Evolutionary conservation across 2,888 invertebrate species (phyloP).

Genomic region (Caenorhabditis sp.): DNA sequence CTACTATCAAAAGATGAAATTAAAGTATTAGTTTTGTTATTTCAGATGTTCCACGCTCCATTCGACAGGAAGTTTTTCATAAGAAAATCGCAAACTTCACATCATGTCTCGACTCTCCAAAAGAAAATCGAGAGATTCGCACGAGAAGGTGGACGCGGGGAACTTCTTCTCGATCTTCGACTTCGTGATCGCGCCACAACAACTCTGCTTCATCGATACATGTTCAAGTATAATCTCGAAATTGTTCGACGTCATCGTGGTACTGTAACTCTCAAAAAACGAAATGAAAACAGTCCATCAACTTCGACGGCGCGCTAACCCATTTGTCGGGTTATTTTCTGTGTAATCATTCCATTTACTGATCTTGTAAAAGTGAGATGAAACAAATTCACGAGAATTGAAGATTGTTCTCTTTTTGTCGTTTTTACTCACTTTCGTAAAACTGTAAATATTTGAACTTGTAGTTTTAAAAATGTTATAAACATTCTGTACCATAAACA

Average conservation of each 20-base stretch:
- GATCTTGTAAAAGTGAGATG: neutral
- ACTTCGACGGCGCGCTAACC: constrained; percentile 7
- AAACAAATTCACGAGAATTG: no score
- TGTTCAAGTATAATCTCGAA: constrained; percentile 55
- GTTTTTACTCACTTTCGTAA: no score
- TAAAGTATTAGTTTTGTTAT: neutral
- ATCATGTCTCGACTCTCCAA: constrained; percentile 28
- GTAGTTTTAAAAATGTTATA: no score
- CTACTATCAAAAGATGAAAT: neutral
- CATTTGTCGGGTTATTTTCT: neutral
- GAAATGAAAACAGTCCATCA: constrained; percentile 15
- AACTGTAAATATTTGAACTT: no score
- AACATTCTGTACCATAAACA: no score
- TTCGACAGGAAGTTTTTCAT: constrained; percentile 21
- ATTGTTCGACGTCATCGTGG: constrained; percentile 49
- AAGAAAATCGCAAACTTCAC: constrained; percentile 23
- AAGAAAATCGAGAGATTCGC: constrained; percentile 44
- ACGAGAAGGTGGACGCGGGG: constrained; percentile 39
- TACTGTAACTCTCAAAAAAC: constrained; percentile 39
- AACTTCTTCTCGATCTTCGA: constrained; percentile 44
- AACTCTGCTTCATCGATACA: constrained; percentile 49
- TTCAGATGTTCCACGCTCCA: constrained; percentile 12
- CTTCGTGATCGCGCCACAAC: constrained; percentile 42
- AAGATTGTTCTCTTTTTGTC: no score
- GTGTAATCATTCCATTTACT: neutral